phyloP scores from a whole-genome alignment of 1,140 invertebrate species.

The Eulimnadia texana region DNA sequence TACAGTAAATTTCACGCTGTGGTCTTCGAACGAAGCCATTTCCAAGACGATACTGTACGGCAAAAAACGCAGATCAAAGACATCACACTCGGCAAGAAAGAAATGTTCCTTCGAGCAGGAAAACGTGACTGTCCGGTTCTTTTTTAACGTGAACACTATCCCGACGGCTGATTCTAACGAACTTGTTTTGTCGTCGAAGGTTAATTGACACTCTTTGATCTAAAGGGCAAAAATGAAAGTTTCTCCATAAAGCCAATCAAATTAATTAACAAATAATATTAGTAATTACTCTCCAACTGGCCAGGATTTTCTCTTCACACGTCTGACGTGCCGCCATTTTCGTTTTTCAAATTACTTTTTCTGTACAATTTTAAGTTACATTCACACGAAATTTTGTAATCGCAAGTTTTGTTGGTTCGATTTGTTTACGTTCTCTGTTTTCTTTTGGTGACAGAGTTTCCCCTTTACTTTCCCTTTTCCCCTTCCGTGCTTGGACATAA shows the following conservation, averaged over 20 bases:
- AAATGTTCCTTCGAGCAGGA: background rate
- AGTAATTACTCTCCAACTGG: background rate
- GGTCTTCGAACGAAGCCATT: background rate
- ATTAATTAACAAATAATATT: no score
- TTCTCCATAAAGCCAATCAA: no score
- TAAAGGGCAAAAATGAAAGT: no score
- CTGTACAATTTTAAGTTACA: no score
- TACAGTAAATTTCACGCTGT: background rate
- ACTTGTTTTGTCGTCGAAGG: background rate
- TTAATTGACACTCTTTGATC: background rate
- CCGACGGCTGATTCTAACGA: background rate
- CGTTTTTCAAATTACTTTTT: background rate
- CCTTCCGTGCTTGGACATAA: no score
- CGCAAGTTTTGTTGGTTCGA: no score
- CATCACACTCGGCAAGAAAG: background rate
- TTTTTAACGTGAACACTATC: background rate
- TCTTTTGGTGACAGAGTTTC: no score
- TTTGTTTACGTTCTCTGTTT: no score
- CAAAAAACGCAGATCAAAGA: background rate
- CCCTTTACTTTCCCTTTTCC: no score
- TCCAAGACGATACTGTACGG: background rate
- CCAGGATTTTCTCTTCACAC: background rate
- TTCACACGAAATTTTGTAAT: no score
- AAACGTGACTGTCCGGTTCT: background rate
- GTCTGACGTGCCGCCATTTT: background rate